phyloP scores from a whole-genome alignment of 2,888 invertebrate genomes.

The Cantharis nigra region DNA sequence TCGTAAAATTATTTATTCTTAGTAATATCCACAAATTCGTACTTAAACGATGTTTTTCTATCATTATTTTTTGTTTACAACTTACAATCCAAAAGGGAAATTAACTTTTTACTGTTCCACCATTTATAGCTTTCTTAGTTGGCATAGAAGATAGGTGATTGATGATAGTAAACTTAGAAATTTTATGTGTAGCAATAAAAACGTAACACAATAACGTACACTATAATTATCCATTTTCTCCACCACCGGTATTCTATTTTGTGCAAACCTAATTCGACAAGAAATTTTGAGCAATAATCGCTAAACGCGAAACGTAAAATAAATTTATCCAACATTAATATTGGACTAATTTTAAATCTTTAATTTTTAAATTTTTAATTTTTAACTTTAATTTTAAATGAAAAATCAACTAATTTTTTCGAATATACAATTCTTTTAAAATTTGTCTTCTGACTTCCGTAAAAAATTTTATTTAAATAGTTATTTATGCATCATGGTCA shows the following conservation, averaged over 20 bases:
- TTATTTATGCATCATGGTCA: too few relatives aligned
- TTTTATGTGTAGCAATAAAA: conserved; percentile 11
- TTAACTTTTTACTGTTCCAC: conserved; percentile 12
- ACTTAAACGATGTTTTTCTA: background rate
- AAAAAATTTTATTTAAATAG: too few relatives aligned
- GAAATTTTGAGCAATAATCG: background rate
- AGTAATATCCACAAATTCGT: background rate
- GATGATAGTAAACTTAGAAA: conserved; percentile 14
- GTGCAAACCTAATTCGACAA: background rate
- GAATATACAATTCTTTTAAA: too few relatives aligned
- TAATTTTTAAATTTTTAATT: too few relatives aligned
- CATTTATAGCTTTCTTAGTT: conserved; percentile 8
- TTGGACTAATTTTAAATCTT: too few relatives aligned
- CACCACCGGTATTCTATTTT: background rate
- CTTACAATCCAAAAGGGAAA: conserved; percentile 11
- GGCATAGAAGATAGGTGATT: conserved; percentile 11
- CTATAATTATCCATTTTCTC: conserved; percentile 2
- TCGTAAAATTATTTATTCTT: background rate
- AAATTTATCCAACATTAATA: too few relatives aligned
- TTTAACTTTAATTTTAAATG: too few relatives aligned
- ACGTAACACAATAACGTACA: conserved; percentile 17
- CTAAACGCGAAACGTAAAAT: background rate
- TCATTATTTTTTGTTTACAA: conserved; percentile 1
- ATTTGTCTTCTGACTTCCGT: too few relatives aligned
- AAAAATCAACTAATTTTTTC: background rate